A percentile compares a stretch with the other conserved stretches of the same genome.
These are phyloP conservation scores for Chironomus tepperi DNA, from an alignment of 1,140 invertebrate genomes.

Conservation along the genomic window DNA sequence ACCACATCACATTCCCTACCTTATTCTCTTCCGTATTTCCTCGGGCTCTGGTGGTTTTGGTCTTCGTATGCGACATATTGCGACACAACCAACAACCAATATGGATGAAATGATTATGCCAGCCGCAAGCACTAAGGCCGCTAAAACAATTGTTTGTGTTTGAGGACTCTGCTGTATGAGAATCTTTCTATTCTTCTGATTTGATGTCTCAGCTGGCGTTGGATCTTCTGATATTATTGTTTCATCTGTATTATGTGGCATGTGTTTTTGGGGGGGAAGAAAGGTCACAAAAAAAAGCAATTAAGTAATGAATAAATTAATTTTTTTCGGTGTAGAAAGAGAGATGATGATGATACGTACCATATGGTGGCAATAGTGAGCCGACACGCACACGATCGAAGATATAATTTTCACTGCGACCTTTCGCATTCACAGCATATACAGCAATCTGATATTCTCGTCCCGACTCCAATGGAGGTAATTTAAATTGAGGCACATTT, in stretches of 20 bases:
- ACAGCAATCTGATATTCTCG: slow-evolving; percentile 56
- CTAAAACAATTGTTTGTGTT: slow-evolving; percentile 34
- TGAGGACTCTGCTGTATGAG: neutral
- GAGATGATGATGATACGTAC: slow-evolving; percentile 30
- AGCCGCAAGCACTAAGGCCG: slow-evolving; percentile 38
- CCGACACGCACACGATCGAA: slow-evolving; percentile 47
- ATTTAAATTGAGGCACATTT: slow-evolving; percentile 51
- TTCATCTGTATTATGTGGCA: slow-evolving; percentile 35
- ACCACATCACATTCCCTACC: slow-evolving; percentile 33
- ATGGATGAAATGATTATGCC: slow-evolving; percentile 41
- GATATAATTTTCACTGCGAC: slow-evolving; percentile 53
- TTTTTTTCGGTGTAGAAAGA: too few species aligned
- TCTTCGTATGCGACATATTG: slow-evolving; percentile 36
- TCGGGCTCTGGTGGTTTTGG: slow-evolving; percentile 40
- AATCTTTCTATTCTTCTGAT: slow-evolving; percentile 29
- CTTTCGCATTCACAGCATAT: slow-evolving; percentile 62
- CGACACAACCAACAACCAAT: slow-evolving; percentile 39
- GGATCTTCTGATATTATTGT: slow-evolving; percentile 40
- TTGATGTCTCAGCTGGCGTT: slow-evolving; percentile 40
- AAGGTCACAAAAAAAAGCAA: neutral
- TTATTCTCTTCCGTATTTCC: slow-evolving; percentile 40
- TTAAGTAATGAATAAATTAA: neutral
- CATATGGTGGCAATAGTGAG: slow-evolving; percentile 41
- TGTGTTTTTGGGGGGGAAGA: neutral
- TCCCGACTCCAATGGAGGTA: slow-evolving; percentile 55